A percentile compares a stretch with the other conserved stretches of the same genome.
phyloP scores from a whole-genome alignment of 2,888 invertebrate genomes.

The Agrochola circellaris region DNA sequence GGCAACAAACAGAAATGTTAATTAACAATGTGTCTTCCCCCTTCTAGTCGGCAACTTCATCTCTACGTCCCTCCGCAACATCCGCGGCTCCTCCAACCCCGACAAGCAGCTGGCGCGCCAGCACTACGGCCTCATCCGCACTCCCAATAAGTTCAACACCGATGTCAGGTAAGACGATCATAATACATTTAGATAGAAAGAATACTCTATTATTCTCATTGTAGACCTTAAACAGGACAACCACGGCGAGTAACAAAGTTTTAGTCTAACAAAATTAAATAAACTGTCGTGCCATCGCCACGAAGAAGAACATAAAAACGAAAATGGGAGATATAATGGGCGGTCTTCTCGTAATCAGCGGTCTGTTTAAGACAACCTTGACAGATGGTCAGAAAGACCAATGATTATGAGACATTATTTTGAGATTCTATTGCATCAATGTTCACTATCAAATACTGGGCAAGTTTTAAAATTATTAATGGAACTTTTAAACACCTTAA shows the following conservation, averaged over 20 bases:
- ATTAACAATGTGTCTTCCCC: too few relatives aligned
- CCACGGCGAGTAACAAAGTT: background rate
- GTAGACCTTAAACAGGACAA: background rate
- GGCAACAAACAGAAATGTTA: too few relatives aligned
- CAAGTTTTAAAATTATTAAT: background rate
- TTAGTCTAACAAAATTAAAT: background rate
- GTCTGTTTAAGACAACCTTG: background rate
- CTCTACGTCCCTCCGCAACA: constrained; percentile 94
- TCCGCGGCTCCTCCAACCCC: constrained; percentile 94
- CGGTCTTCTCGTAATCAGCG: background rate
- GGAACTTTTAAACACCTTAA: background rate
- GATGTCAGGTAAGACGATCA: constrained; percentile 91
- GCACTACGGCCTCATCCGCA: constrained; percentile 89
- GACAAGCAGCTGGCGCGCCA: constrained; percentile 91
- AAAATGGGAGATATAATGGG: background rate
- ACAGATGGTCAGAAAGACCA: background rate
- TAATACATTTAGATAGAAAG: background rate
- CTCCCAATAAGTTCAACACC: constrained; percentile 90
- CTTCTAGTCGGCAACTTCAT: constrained; percentile 95
- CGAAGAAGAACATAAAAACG: background rate
- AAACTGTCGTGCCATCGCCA: background rate
- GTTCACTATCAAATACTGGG: background rate
- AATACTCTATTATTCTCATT: background rate
- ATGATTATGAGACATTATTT: background rate
- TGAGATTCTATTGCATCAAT: background rate